Evolutionary conservation across 2,888 invertebrate genomes (phyloP), one percentile per base, ranked within the genome.

Genomic region (Parasteatoda lunata): DNA sequence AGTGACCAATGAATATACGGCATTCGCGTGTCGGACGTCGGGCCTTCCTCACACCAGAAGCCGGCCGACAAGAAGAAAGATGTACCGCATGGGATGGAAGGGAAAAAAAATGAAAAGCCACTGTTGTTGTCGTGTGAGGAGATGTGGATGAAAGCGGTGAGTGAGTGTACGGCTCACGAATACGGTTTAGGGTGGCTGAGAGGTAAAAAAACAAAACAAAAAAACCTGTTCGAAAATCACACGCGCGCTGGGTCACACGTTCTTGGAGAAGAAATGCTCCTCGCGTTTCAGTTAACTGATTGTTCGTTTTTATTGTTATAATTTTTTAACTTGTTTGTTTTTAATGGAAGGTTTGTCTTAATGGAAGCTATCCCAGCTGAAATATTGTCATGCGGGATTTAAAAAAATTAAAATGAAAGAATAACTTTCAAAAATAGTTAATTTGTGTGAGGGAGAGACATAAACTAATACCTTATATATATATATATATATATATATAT

Each of bases 181-280:
- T 66, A 71, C 73, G 77, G 71, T 78, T 78, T 69, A 69, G n/a
- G 51, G 48, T 82, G 54, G 54, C 54, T 54, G 54, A 7, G 11
- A 59, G 59, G 59, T 13, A n/a, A 59, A 59, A 13, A 6, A 59
- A 59, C 8, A 59, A 59, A 59, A 59, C n/a, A 59, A 47, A 76
- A 84, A 85, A 85, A 85, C 84, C 84, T 79, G 84, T 85, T 85
- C 79, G 78, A 70, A 84, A 79, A 75, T 70, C 79, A 85, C 75
- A 85, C 79, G 75, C 76, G 79, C 79, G 76, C 76, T 85, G 75
- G 84, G 84, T 85, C 84, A 79, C 79, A 79, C 84, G 69, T 79
- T 77, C 72, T 68, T 47, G 45, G 84, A 77, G 69, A 70, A 70
- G 79, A 69, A 69, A 69, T 78, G 70, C 75, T 59, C 69, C 49